A percentile compares a stretch with the other conserved stretches of the same genome.
phyloP scores from a whole-genome alignment of 2,888 invertebrate genomes.

The Drosophila trichaetosa region DNA sequence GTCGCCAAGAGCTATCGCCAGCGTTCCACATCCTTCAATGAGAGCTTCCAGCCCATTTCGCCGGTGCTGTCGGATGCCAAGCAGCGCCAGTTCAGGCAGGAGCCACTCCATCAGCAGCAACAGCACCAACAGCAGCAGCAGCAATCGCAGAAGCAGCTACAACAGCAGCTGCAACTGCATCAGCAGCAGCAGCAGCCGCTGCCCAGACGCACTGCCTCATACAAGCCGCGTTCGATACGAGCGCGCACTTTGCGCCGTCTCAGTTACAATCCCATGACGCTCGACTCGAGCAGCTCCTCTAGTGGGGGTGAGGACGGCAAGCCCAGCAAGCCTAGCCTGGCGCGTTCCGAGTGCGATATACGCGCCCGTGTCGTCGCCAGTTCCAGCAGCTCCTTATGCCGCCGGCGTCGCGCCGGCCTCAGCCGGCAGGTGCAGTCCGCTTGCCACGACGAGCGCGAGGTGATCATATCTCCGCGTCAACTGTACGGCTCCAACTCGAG shows the following conservation, averaged over 20 bases:
- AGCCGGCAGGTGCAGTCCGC: slow-evolving; percentile 82
- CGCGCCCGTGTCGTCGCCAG: slow-evolving; percentile 80
- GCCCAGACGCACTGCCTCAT: slow-evolving; percentile 68
- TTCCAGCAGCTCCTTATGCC: slow-evolving; percentile 63
- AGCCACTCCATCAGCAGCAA: slow-evolving; percentile 61
- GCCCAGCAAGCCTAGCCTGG: slow-evolving; percentile 84
- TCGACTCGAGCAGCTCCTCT: slow-evolving; percentile 86
- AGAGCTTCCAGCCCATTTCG: slow-evolving; percentile 84
- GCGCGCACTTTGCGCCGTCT: slow-evolving; percentile 86
- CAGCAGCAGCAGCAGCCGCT: slow-evolving; percentile 40
- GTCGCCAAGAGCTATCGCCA: slow-evolving; percentile 81
- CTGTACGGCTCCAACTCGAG: slow-evolving; percentile 85
- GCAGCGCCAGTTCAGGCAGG: slow-evolving; percentile 32
- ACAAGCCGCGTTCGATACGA: slow-evolving; percentile 86
- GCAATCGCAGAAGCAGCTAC: slow-evolving; percentile 17
- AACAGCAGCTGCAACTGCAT: slow-evolving; percentile 22
- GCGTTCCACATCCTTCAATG: slow-evolving; percentile 86
- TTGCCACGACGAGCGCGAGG: slow-evolving; percentile 78
- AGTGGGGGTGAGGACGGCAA: slow-evolving; percentile 86
- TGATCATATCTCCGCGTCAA: slow-evolving; percentile 78
- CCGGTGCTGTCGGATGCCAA: slow-evolving; percentile 78
- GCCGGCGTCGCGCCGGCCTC: slow-evolving; percentile 82
- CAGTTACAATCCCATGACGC: slow-evolving; percentile 87
- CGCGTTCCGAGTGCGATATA: slow-evolving; percentile 87
- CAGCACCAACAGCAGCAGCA: slow-evolving; percentile 14